Evolutionary conservation across 2,888 invertebrate species (phyloP), one percentile per base, ranked within the genome.

Genomic region (Aradus depressus): DNA sequence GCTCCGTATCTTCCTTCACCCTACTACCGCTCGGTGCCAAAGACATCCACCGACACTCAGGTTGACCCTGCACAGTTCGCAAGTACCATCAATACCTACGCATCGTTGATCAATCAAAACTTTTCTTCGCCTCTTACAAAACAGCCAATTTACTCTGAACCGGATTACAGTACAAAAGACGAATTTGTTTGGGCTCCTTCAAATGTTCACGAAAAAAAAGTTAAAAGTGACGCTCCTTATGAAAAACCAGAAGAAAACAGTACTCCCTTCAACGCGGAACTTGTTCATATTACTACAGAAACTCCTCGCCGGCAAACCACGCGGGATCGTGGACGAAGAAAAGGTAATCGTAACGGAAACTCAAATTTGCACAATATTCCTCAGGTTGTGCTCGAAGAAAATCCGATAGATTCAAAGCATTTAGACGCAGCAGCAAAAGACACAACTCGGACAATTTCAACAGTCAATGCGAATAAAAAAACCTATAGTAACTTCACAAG

Each of bases 71-170:
- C 38, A 1, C 37, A 37, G 37, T 47, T 47, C 18, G 45, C 45
- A 1, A 47, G 45, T 16, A 37, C 45, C 6, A 47, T 47, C 23
- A 47, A 47, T 26, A 47, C 45, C 19, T 47, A 47, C n/a, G 45
- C 45, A 6, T 47, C 45, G 6, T 25, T 47, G n/a, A 47, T 47
- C 23, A 47, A 47, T 14, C 37, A 47, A 25, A 47, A 47, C 25
- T 37, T 47, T n/a, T 23, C 45, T 12, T 2, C 37, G 12, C 45
- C 35, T 42, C 23, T 42, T 2, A 10, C 21, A 3, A 22, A 34
- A 34, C 21, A 35, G 21, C 10, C 34, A 22, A 1, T 35, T 45
- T 23, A 45, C 14, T 2, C 34, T 6, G 32, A 22, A 8, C 25
- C 22, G 1, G 31, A 28, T n/a, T 21, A 18, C 34, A 32, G 22